phyloP scores from a whole-genome alignment of 2,888 invertebrate species.

The Drosophila heteroneura region DNA sequence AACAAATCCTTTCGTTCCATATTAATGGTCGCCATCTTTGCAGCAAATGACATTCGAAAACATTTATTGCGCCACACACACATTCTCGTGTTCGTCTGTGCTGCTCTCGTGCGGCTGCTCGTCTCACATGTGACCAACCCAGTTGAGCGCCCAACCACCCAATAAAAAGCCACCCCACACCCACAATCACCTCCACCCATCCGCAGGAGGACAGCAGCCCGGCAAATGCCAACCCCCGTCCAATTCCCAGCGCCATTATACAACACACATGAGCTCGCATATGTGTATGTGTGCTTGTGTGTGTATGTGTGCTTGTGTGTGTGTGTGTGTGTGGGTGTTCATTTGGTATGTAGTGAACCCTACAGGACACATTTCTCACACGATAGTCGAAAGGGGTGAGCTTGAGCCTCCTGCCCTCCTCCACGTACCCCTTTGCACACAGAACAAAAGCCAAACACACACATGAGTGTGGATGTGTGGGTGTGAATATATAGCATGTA shows the following conservation, averaged over 20 bases:
- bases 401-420: constrained; percentile 22
- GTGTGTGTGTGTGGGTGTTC: constrained; percentile 60
- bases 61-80: constrained; percentile 72
- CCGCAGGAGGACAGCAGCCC: constrained; percentile 45
- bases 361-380: constrained; percentile 81
- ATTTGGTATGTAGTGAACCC: constrained; percentile 80
- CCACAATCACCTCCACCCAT: constrained; percentile 33
- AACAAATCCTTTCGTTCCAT: constrained; percentile 82
- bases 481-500: constrained; percentile 63
- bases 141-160: constrained; percentile 32
- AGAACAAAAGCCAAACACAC: constrained; percentile 66
- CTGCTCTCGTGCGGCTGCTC: constrained; percentile 22
- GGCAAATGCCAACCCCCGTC: constrained; percentile 51
- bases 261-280: constrained; percentile 35
- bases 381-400: constrained; percentile 58
- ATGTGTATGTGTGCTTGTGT: constrained; percentile 3
- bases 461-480: constrained; percentile 25
- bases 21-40: constrained; percentile 82
- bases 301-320: constrained; percentile 17
- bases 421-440: constrained; percentile 19
- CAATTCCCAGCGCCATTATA: constrained; percentile 69
- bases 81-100: constrained; percentile 34
- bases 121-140: constrained; percentile 67
- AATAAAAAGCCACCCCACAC: constrained; percentile 19
- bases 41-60: constrained; percentile 82